Evolutionary conservation across 2,888 invertebrate species (phyloP), one percentile per base, ranked within the genome.

Genomic region (Habrosyne pyritoides): DNA sequence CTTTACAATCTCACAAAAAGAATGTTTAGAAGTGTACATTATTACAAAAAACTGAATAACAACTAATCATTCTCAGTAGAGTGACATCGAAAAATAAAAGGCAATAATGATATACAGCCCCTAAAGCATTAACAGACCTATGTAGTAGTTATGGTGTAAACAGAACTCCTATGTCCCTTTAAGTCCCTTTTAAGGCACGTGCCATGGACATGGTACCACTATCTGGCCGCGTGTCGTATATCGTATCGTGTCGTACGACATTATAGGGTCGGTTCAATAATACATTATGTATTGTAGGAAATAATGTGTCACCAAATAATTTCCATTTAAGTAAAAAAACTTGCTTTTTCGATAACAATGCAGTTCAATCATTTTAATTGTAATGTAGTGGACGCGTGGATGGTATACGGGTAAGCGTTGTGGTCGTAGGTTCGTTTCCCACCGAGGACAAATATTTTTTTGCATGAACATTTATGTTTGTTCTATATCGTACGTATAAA

Each of bases 201-300:
- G 80, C 64, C 67, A 52, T 26, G 56, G 64, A 60, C 73, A 71
- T 73, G 70, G 72, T 70, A 62, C 61, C 55, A 64, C 66, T 77
- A 78, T 73, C 75, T 64, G 54, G 70, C 55, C 77, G 71, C 77
- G 75, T 76, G 78, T 57, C 33, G 42, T 26, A 26, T 18, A 28
- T 18, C 50, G n/a, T 33, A 33, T 33, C 33, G n/a, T 33, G n/a
- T 33, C 33, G 42, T 42, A 42, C 42, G 42, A 42, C 42, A 42
- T 42, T 18, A 42, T 42, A 42, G 42, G 42, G 42, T 42, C 18
- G 7, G 42, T 42, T 42, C 18, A 18, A 18, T 18, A 42, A 42
- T 42, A 18, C 42, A 42, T 42, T 42, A 42, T 42, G 42, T 42
- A 42, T 42, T 42, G 8, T 42, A 18, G 42, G 18, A 18, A 42